These are phyloP conservation scores for Dendrolimus kikuchii DNA, from an alignment of 1,140 invertebrate species.

Conservation along the genomic window DNA sequence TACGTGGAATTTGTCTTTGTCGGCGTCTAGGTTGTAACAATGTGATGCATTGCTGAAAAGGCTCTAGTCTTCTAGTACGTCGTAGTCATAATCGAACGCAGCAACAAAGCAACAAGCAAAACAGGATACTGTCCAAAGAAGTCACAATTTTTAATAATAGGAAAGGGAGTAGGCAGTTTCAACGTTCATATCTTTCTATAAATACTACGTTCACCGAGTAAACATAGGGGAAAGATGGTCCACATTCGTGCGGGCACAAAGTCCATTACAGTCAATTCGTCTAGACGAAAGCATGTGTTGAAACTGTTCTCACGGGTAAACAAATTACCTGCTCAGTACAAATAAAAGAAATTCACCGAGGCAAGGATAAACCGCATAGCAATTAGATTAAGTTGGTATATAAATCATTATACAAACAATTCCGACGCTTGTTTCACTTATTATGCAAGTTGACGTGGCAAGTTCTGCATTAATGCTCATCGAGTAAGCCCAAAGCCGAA, in stretches of 20 bases:
- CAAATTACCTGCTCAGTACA: constrained; percentile 50
- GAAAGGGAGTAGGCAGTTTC: not conserved
- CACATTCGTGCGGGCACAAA: constrained; percentile 31
- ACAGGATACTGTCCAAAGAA: no score
- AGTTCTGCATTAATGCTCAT: no score
- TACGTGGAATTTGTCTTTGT: no score
- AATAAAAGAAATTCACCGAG: constrained; percentile 41
- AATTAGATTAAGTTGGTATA: constrained; percentile 34
- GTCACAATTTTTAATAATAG: no score
- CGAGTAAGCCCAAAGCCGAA: no score
- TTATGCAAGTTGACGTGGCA: no score
- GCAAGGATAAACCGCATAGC: constrained; percentile 40
- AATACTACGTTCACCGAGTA: constrained; percentile 23
- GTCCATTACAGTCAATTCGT: constrained; percentile 53
- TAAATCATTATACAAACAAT: constrained; percentile 12
- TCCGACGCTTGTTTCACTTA: not conserved
- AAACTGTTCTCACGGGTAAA: constrained; percentile 61
- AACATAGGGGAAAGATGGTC: constrained; percentile 24
- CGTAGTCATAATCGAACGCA: no score
- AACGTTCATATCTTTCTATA: constrained; percentile 8
- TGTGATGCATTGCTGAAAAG: no score
- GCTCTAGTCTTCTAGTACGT: no score
- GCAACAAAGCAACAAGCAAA: no score
- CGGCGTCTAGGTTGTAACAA: no score
- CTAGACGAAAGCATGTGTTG: constrained; percentile 53